Conservation (phyloP, 2,797 vertebrate genomes). For the Tachyglossus aculeatus region DNA sequence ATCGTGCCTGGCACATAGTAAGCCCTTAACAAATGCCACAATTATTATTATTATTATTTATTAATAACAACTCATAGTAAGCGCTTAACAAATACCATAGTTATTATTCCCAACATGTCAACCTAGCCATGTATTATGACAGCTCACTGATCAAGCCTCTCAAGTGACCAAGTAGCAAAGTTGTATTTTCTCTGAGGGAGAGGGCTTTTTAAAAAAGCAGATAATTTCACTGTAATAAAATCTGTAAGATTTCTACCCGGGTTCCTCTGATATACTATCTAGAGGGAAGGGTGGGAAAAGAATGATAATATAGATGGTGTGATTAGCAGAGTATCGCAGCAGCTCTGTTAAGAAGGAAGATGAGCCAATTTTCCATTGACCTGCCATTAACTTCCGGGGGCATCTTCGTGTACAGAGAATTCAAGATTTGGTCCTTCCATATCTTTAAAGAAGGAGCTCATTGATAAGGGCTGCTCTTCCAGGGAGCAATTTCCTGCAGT, state of each 20-base stretch:
- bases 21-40: too few relatives aligned
- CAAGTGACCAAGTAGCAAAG: background rate
- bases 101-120: too few relatives aligned
- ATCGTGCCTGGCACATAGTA: too few relatives aligned
- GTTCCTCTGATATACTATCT: slow-evolving; percentile 55
- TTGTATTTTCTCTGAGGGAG: slow-evolving; percentile 26
- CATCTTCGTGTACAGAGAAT: slow-evolving; percentile 58
- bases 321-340: slow-evolving; percentile 59
- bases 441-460: slow-evolving; percentile 41
- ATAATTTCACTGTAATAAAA: slow-evolving; percentile 47
- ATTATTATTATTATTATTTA: too few relatives aligned
- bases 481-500: too few relatives aligned
- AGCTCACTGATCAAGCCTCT: slow-evolving; percentile 6
- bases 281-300: slow-evolving; percentile 53
- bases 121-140: too few relatives aligned
- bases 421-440: slow-evolving; percentile 53
- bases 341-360: slow-evolving; percentile 33
- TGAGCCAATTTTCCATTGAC: slow-evolving; percentile 65
- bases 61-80: too few relatives aligned
- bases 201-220: slow-evolving; percentile 15
- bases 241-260: slow-evolving; percentile 35
- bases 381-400: slow-evolving; percentile 60
- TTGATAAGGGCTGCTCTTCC: too few relatives aligned
- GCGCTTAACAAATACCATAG: too few relatives aligned
- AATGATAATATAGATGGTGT: slow-evolving; percentile 52